Evolutionary conservation across 1,140 invertebrate genomes (phyloP), one percentile per base, ranked within the genome.

Genomic region (Calephelis nemesis): DNA sequence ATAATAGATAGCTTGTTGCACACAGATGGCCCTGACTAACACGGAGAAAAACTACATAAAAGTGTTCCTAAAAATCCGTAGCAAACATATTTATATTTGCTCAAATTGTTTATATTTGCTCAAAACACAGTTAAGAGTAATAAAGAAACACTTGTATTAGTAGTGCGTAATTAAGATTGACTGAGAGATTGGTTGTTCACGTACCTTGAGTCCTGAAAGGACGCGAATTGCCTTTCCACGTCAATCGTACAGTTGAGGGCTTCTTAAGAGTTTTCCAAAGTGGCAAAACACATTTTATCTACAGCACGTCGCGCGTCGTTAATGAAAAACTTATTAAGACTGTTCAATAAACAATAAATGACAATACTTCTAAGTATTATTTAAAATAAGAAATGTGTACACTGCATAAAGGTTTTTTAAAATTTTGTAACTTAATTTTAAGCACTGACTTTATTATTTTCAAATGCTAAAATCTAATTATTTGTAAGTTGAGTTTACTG

Each of bases 191-290:
- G 68, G 70, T 68, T 67, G 54, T 63, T 64, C 73, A 81, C 78
- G 75, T 74, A 81, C 78, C 75, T 73, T 63, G 63, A 66, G 42
- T 4, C 63, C 49, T 70, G 69, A 62, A 71, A 68, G 68, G 70
- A 71, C 54, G 62, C 4, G 62, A 71, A 82, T 79, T 80, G 74
- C 67, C 72, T 75, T 76, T 80, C 71, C 73, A 77, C 69, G 80
- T 82, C 80, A 78, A 71, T 78, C 73, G 68, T 63, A 47, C 47
- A 52, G 47, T 42, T 47, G 62, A 72, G 69, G 30, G 72, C 71
- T 63, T 65, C 50, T 67, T 58, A 64, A 72, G 68, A 40, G 73
- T 68, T 66, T 69, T 73, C 49, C 54, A 74, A 62, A 68, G 49
- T 62, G 19, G 68, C 67, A 71, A 48, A 49, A 39, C 47, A 65